Evolutionary conservation across 2,888 invertebrate species (phyloP), one percentile per base, ranked within the genome.

Genomic region (Drosophila macrothrix): DNA sequence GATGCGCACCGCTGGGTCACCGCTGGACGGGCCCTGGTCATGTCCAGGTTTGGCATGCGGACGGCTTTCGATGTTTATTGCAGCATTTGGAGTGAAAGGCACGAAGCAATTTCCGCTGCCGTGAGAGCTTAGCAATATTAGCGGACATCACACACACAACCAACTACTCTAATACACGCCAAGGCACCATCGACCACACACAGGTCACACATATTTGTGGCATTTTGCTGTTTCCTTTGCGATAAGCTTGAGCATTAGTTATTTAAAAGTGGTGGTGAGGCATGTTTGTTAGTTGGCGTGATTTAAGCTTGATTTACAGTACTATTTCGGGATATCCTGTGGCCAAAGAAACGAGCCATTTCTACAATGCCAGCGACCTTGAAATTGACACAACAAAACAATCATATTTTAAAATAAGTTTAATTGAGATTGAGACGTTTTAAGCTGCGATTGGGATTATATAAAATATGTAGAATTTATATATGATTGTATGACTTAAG

Each of bases 61-160:
- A 84, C 78, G 88, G 84, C 87, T 89, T 88, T 84, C 88, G 76
- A 87, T 89, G 87, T 89, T 85, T 85, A 87, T 89, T 87, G 89
- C 85, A 84, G 75, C 80, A 87, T 89, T 89, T 78, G 80, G 87
- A 87, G 89, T 85, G 87, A 87, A 85, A 89, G 85, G 87, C 85
- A 85, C 89, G 89, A 89, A 87, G 87, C 85, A 85, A 85, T 85
- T 85, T 85, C 85, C 85, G 85, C 78, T 85, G 67, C 84, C 88
- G 88, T 84, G 89, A 84, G 80, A 85, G 85, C 85, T 87, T 89
- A 87, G 89, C 84, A 80, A 84, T 85, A 85, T 85, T 89, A 85
- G 75, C 78, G 73, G 63, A 73, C 74, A 78, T 79, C 67, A 59
- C 58, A 67, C 58, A 69, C 52, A 53, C 55, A 37, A 41, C 63